These are phyloP conservation scores for Vanessa cardui DNA, from an alignment of 2,888 invertebrate species.

Conservation along the genomic window DNA sequence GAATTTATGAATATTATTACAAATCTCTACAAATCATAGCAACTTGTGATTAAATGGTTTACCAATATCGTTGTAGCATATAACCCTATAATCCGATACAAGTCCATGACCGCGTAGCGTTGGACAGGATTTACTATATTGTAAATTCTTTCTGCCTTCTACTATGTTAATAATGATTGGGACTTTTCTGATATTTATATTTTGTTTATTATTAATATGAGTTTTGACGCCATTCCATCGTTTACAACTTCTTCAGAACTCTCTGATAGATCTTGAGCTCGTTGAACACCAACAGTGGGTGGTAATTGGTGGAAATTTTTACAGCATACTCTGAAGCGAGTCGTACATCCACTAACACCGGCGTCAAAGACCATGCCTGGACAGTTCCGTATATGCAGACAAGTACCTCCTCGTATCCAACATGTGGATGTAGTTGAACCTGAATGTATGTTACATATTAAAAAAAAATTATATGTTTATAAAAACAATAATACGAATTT, in stretches of 20 bases:
- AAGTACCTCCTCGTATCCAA: constrained; percentile 63
- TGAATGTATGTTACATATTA: constrained; percentile 32
- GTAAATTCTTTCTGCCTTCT: background rate
- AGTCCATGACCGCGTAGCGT: constrained; percentile 11
- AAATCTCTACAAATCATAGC: constrained; percentile 13
- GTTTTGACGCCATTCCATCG: background rate
- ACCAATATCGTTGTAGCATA: constrained; percentile 14
- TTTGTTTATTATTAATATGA: background rate
- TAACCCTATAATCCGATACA: constrained; percentile 3
- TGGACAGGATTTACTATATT: constrained; percentile 8
- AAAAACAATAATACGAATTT: no score
- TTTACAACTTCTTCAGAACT: constrained; percentile 20
- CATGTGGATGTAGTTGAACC: constrained; percentile 54
- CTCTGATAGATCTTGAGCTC: constrained; percentile 27
- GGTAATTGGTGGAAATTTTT: constrained; percentile 40
- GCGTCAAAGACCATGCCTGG: constrained; percentile 48
- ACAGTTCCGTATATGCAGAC: constrained; percentile 52
- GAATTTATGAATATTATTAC: background rate
- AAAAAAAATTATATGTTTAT: no score
- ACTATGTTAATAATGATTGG: no score
- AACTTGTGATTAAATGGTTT: constrained; percentile 13
- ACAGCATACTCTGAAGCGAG: constrained; percentile 57
- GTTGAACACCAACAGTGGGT: constrained; percentile 46
- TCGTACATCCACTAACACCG: constrained; percentile 52
- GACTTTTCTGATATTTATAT: background rate